Evolutionary conservation across 2,888 invertebrate species (phyloP), one percentile per base, ranked within the genome.

Genomic region (Strigamia transsilvanica): DNA sequence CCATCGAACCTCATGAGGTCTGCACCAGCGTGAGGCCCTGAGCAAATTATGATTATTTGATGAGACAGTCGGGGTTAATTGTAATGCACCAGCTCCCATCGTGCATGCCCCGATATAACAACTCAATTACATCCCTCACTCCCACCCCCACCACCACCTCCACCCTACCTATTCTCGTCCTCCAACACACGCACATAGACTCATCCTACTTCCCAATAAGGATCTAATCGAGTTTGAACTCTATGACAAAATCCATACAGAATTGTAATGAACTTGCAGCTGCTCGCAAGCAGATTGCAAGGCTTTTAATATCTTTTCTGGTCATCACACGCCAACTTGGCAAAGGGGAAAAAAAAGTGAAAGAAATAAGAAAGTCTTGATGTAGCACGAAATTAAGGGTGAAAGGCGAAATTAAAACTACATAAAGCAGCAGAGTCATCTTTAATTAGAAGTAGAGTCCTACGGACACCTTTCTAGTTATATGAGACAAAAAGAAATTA

Each of bases 11-110:
- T 46, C 46, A 46, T 46, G 46, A 46, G 46, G 46, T 46, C 80
- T 79, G 79, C 34, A 46, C 46, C 46, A 46, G 46, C 46, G 46
- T 46, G 46, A 73, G 32, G 21, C 27, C 46, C 80, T 80, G 46
- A 46, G 46, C 80, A 80, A 80, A 80, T 80, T 80, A 80, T 80
- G 80, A 80, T 80, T 80, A 80, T 80, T 34, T 80, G 80, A 80
- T 80, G 80, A 80, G 46, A 46, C 46, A 46, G 46, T 21, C 46
- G 46, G 34, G 80, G 80, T 80, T 46, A 80, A 80, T 41, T 80
- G 80, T 23, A 27, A 34, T 46, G 46, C 46, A 46, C 46, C 46
- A 46, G 46, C 46, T 46, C 46, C 46, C 46, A 46, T 46, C 46
- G 46, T 46, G 46, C 46, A 46, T 46, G 46, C 46, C 46, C 46